phyloP scores from a whole-genome alignment of 2,797 vertebrate genomes.

The Phoebastria nigripes region DNA sequence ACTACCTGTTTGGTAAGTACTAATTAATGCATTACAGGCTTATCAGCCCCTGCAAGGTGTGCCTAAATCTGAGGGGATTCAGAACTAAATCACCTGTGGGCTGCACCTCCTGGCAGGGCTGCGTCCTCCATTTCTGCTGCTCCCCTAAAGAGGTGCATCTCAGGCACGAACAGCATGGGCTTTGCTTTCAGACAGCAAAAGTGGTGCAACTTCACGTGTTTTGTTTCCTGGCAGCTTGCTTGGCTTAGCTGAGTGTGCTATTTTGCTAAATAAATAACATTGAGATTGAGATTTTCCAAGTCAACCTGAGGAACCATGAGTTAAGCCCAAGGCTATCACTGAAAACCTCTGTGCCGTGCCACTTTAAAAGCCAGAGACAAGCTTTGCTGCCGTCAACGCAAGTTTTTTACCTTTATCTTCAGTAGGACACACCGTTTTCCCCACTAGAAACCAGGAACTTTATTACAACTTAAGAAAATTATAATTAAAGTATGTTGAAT shows the following conservation, averaged over 20 bases:
- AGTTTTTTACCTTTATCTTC: not conserved
- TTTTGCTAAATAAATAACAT: not conserved
- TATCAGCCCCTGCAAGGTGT: not conserved
- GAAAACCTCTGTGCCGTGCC: not conserved
- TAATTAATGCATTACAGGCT: rapidly evolving
- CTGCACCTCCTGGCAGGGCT: not conserved
- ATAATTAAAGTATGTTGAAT: not conserved
- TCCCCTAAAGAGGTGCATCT: not conserved
- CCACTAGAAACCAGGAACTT: not conserved
- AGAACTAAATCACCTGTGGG: not conserved
- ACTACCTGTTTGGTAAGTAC: slow-evolving; percentile 8
- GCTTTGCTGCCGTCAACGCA: rapidly evolving
- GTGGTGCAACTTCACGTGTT: rapidly evolving
- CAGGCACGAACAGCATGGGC: rapidly evolving
- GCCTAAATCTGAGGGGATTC: rapidly evolving
- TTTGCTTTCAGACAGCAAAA: not conserved
- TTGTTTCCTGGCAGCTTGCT: not conserved
- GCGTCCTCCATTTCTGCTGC: not conserved
- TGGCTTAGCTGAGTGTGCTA: rapidly evolving
- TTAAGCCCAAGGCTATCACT: not conserved
- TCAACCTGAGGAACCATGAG: not conserved
- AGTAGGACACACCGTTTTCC: rapidly evolving
- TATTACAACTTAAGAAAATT: not conserved
- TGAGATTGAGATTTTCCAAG: not conserved
- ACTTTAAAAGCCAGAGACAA: not conserved